phyloP scores from a whole-genome alignment of 2,113 vertebrate species.

The Tachycineta bicolor region DNA sequence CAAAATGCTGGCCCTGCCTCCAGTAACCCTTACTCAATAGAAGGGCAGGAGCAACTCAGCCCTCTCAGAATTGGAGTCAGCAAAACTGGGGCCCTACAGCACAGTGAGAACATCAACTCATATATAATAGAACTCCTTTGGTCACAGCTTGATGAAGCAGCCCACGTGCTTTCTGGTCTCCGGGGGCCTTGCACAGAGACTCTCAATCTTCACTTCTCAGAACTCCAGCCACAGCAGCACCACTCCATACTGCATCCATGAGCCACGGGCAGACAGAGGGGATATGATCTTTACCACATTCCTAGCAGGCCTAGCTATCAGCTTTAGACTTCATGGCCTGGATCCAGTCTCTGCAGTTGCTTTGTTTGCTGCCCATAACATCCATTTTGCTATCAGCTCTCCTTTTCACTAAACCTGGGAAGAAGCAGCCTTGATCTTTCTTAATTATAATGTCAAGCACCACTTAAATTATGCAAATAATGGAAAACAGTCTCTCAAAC shows the following conservation, averaged over 20 bases:
- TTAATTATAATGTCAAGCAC: background rate
- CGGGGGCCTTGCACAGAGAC: background rate
- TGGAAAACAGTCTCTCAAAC: background rate
- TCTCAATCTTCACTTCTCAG: background rate
- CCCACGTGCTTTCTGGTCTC: background rate
- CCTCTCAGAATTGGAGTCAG: background rate
- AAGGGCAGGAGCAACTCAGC: background rate
- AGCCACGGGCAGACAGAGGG: background rate
- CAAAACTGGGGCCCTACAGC: background rate
- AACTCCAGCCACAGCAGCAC: background rate
- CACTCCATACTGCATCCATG: background rate
- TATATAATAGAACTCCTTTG: fast-evolving
- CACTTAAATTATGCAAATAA: background rate
- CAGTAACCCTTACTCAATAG: background rate
- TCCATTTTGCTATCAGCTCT: background rate
- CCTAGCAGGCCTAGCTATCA: background rate
- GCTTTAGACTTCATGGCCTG: background rate
- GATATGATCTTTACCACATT: background rate
- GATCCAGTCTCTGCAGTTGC: background rate
- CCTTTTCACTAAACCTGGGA: background rate
- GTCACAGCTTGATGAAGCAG: background rate
- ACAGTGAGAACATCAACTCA: background rate
- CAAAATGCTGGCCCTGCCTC: background rate
- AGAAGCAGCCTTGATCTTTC: background rate
- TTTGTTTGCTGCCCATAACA: background rate